A percentile compares a stretch with the other conserved stretches of the same genome.
Conservation (phyloP, 2,888 invertebrate genomes). For the Mystacides longicornis region DNA sequence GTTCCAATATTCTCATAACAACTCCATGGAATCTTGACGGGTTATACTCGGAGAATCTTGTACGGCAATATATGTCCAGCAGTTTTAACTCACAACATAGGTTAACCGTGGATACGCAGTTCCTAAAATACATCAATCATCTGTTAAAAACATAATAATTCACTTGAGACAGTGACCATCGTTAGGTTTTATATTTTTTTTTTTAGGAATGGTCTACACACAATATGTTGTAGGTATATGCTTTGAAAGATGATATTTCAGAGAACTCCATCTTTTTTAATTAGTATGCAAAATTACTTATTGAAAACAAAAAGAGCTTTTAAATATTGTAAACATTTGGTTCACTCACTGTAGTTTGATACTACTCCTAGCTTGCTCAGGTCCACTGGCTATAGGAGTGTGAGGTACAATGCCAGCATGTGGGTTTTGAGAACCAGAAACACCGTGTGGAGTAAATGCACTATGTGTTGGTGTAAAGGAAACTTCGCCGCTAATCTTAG, state of each 20-base stretch:
- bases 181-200: background rate
- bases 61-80: slow-evolving; percentile 67
- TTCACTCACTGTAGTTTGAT: slow-evolving; percentile 53
- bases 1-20: slow-evolving; percentile 75
- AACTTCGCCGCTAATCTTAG: slow-evolving; percentile 37
- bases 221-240: background rate
- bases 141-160: too few relatives aligned
- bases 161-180: background rate
- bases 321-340: background rate
- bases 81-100: slow-evolving; percentile 65
- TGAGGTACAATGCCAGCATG: slow-evolving; percentile 48
- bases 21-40: slow-evolving; percentile 76
- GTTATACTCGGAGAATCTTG: slow-evolving; percentile 77
- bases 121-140: slow-evolving; percentile 59
- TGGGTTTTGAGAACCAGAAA: slow-evolving; percentile 41
- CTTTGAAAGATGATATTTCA: background rate
- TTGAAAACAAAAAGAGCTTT: too few relatives aligned
- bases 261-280: too few relatives aligned
- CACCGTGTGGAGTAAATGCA: slow-evolving; percentile 37
- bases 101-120: slow-evolving; percentile 75
- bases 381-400: slow-evolving; percentile 47
- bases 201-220: background rate
- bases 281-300: too few relatives aligned
- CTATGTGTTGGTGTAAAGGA: slow-evolving; percentile 40
- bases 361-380: slow-evolving; percentile 52